A percentile compares a stretch with the other conserved stretches of the same genome.
Conservation (phyloP, 35 echinoderm and acorn worm species). For the Heliocidaris tuberculata region DNA sequence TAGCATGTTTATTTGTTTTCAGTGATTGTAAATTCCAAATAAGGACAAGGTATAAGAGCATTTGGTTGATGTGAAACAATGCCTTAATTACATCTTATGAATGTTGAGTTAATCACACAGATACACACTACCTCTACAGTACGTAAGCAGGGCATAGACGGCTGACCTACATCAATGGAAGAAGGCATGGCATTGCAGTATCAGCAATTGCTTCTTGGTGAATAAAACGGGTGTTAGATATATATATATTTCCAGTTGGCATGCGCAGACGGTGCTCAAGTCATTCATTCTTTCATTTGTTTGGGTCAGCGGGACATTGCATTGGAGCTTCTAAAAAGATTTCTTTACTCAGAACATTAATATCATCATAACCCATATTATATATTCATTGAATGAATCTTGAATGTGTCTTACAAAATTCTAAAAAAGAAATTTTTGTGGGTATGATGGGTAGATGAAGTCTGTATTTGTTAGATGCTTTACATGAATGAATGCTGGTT, state of each 20-base stretch:
- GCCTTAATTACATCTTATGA: slow-evolving; percentile 20
- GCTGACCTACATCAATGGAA: neutral
- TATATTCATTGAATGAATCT: neutral
- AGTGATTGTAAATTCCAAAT: slow-evolving; percentile 32
- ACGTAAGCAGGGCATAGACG: neutral
- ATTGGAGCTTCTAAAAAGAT: neutral
- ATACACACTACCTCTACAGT: slow-evolving; percentile 37
- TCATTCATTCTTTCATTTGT: neutral
- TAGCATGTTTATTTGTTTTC: slow-evolving; percentile 37
- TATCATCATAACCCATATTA: neutral
- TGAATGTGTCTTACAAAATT: neutral
- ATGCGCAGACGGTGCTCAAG: neutral
- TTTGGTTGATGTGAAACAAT: slow-evolving; percentile 10
- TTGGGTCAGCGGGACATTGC: neutral
- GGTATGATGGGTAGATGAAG: neutral
- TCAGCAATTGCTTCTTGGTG: neutral
- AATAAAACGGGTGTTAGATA: slow-evolving; percentile 51
- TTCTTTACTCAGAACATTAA: neutral
- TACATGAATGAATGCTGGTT: neutral
- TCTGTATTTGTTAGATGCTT: neutral
- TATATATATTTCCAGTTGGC: slow-evolving; percentile 25
- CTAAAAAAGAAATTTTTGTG: neutral
- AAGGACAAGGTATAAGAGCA: neutral
- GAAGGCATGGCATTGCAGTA: neutral
- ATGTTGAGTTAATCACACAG: neutral